Evolutionary conservation across 2,797 vertebrate species (phyloP).

Genomic region (Astyanax mexicanus): DNA sequence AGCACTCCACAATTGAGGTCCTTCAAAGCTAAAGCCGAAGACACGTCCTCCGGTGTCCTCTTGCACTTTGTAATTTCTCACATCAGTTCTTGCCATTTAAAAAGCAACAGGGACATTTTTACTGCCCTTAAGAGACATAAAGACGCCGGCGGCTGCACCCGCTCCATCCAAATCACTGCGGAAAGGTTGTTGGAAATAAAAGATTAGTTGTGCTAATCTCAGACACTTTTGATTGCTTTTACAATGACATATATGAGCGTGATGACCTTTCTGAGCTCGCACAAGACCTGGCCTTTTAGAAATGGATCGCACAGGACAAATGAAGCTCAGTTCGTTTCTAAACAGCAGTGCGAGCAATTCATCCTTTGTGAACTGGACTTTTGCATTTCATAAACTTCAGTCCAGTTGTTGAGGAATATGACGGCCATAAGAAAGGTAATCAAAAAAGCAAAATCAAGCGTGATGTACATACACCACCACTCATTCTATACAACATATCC

Average conservation of each 20-base stretch:
- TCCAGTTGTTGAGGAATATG: too few relatives aligned
- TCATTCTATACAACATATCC: too few relatives aligned
- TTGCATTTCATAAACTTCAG: too few relatives aligned
- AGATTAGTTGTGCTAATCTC: constrained; percentile 11
- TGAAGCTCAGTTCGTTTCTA: background rate
- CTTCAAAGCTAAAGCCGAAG: background rate
- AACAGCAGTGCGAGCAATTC: background rate
- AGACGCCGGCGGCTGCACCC: constrained; percentile 11
- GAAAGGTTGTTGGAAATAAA: constrained; percentile 4
- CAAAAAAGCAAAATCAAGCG: too few relatives aligned
- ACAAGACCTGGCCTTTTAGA: background rate
- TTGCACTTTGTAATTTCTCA: constrained; percentile 10
- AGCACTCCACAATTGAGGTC: background rate
- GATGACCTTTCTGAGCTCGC: background rate
- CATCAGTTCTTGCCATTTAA: constrained; percentile 36
- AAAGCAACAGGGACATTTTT: constrained; percentile 35
- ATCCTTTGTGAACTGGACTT: background rate
- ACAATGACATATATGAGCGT: background rate
- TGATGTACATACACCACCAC: too few relatives aligned
- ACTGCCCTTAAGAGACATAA: constrained; percentile 33
- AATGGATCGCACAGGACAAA: background rate
- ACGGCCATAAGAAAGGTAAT: too few relatives aligned
- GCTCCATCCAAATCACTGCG: background rate
- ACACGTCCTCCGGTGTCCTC: background rate
- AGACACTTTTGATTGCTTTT: constrained; percentile 1